Conservation (phyloP, 2,113 vertebrate genomes). For the Myotis lucifugus region DNA sequence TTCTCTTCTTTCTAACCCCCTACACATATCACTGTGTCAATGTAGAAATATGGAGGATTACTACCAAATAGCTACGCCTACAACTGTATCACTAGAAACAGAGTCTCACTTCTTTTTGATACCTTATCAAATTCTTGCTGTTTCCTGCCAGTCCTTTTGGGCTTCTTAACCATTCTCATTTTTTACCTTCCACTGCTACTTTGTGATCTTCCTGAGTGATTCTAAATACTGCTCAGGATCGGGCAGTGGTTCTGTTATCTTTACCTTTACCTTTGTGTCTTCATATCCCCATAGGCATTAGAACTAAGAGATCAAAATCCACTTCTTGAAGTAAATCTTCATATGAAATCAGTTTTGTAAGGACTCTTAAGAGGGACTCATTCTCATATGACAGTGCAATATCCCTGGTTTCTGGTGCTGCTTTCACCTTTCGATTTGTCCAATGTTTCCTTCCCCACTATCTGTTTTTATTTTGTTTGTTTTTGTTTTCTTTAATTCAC, state of each 20-base stretch:
- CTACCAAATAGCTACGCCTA: conserved; percentile 37
- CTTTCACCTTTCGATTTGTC: not conserved
- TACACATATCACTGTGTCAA: conserved; percentile 69
- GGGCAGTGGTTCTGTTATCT: not conserved
- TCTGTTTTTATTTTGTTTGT: not conserved
- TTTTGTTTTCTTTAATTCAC: not conserved
- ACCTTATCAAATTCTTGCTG: not conserved
- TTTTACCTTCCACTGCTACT: conserved; percentile 2
- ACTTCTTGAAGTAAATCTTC: conserved; percentile 2
- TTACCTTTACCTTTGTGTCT: not conserved
- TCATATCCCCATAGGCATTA: not conserved
- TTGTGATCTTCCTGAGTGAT: not conserved
- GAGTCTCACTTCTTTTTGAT: not conserved
- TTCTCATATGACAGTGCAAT: not conserved
- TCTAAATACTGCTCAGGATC: not conserved
- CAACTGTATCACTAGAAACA: conserved; percentile 53
- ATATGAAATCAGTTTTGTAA: not conserved
- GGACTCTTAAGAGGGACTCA: not conserved
- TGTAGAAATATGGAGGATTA: conserved; percentile 71
- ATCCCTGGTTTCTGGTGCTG: not conserved
- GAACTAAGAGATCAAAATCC: not conserved
- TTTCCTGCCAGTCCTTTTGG: not conserved
- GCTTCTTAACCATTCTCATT: not conserved
- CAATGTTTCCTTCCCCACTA: not conserved
- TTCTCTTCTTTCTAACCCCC: conserved; percentile 73